phyloP scores from a whole-genome alignment of 2,888 invertebrate species.

The Hirtodrosophila duncani region DNA sequence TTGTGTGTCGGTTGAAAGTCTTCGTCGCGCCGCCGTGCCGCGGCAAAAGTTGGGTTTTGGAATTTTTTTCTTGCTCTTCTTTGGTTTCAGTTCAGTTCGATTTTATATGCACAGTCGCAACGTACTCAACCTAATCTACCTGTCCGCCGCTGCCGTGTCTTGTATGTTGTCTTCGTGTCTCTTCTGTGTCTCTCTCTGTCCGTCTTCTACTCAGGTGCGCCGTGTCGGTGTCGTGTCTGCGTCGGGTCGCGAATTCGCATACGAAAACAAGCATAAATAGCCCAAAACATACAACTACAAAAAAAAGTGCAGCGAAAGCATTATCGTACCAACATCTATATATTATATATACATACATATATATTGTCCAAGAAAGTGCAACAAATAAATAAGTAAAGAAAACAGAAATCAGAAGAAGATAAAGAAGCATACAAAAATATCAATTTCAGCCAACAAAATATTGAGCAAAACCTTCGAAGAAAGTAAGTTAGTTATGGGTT shows the following conservation, averaged over 20 bases:
- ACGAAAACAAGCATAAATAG: background rate
- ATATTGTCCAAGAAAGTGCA: conserved; percentile 33
- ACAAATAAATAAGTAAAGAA: conserved; percentile 18
- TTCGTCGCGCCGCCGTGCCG: conserved; percentile 41
- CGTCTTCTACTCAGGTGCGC: conserved; percentile 15
- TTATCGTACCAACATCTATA: conserved; percentile 5
- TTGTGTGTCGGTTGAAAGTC: conserved; percentile 27
- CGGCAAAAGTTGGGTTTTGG: conserved; percentile 73
- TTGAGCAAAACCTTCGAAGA: conserved; percentile 54
- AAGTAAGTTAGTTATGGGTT: conserved; percentile 56
- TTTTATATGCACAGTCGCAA: conserved; percentile 74
- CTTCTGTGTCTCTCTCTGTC: conserved; percentile 16
- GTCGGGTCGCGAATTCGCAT: background rate
- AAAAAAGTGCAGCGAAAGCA: conserved; percentile 29
- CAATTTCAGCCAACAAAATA: conserved; percentile 6
- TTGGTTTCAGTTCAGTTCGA: conserved; percentile 77
- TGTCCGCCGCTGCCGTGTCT: conserved; percentile 21
- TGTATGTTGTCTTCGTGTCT: conserved; percentile 20
- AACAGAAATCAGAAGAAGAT: background rate
- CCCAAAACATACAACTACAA: background rate
- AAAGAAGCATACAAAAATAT: conserved; percentile 20
- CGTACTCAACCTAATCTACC: conserved; percentile 46
- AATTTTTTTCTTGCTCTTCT: conserved; percentile 77
- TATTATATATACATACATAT: conserved; percentile 1
- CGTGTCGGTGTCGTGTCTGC: conserved; percentile 16